These are phyloP conservation scores for Lypha dubia DNA, from an alignment of 2,888 invertebrate species.

Conservation along the genomic window DNA sequence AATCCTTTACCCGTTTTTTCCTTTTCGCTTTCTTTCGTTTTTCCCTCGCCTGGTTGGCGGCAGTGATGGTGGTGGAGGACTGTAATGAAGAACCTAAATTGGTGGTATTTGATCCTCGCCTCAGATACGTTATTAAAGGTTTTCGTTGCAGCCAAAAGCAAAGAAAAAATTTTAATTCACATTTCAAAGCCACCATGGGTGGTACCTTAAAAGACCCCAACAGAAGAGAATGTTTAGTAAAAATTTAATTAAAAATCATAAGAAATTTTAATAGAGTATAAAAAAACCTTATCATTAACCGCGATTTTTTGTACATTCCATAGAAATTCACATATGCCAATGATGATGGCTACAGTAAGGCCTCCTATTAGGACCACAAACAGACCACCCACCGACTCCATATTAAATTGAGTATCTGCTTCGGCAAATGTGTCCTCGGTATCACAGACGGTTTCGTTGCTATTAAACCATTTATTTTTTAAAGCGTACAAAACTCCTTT, in stretches of 20 bases:
- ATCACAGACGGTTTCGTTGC: constrained; percentile 84
- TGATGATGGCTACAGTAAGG: constrained; percentile 87
- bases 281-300: constrained; percentile 88
- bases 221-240: background rate
- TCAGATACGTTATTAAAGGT: constrained; percentile 75
- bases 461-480: constrained; percentile 96
- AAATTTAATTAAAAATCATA: background rate
- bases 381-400: constrained; percentile 90
- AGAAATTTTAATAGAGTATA: background rate
- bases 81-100: constrained; percentile 76
- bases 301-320: constrained; percentile 91
- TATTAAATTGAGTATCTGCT: constrained; percentile 71
- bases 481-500: constrained; percentile 90
- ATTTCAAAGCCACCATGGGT: constrained; percentile 75
- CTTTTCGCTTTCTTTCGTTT: constrained; percentile 73
- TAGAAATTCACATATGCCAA: constrained; percentile 93
- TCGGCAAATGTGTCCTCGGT: background rate
- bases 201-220: constrained; percentile 73
- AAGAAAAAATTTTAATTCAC: constrained; percentile 76
- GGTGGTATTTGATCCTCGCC: constrained; percentile 76
- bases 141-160: constrained; percentile 77
- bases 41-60: constrained; percentile 60
- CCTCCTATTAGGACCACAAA: constrained; percentile 93
- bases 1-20: constrained; percentile 51
- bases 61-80: constrained; percentile 70